phyloP scores from a whole-genome alignment of 30 jellyfish, hydroid and myxozoan species.

The Chrysaora quinquecirrha region DNA sequence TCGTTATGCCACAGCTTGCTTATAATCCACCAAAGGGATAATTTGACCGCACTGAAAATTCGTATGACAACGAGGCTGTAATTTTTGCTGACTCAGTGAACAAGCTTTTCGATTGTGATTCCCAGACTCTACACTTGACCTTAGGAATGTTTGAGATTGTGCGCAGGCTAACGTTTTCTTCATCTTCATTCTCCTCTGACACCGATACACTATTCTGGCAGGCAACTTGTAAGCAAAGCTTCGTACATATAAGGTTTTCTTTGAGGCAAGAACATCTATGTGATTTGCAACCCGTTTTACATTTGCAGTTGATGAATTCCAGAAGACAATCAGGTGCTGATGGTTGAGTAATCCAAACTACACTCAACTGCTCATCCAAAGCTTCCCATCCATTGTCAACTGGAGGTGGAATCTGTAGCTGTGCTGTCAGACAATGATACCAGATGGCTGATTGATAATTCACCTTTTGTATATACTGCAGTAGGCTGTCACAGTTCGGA shows the following conservation, averaged over 20 bases:
- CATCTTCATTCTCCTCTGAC: not conserved
- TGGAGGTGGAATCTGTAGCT: not conserved
- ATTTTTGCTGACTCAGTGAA: too few species aligned
- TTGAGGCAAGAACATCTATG: not conserved
- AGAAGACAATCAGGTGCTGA: not conserved
- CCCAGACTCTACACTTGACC: too few species aligned
- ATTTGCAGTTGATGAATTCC: not conserved
- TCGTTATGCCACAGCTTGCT: too few species aligned
- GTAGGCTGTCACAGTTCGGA: not conserved
- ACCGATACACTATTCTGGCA: too few species aligned
- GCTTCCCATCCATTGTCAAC: not conserved
- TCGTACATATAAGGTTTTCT: not conserved
- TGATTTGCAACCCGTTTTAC: not conserved
- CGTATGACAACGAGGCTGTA: too few species aligned
- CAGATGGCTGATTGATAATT: not conserved
- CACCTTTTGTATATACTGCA: not conserved
- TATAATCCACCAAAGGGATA: too few species aligned
- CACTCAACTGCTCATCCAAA: not conserved
- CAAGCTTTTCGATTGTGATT: too few species aligned
- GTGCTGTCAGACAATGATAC: not conserved
- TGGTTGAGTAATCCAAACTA: not conserved
- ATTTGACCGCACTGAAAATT: too few species aligned
- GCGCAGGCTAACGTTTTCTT: not conserved
- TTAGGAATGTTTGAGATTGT: too few species aligned
- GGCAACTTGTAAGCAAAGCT: not conserved